These are phyloP conservation scores for Arion vulgaris DNA, from an alignment of 1,140 invertebrate species.

Conservation along the genomic window DNA sequence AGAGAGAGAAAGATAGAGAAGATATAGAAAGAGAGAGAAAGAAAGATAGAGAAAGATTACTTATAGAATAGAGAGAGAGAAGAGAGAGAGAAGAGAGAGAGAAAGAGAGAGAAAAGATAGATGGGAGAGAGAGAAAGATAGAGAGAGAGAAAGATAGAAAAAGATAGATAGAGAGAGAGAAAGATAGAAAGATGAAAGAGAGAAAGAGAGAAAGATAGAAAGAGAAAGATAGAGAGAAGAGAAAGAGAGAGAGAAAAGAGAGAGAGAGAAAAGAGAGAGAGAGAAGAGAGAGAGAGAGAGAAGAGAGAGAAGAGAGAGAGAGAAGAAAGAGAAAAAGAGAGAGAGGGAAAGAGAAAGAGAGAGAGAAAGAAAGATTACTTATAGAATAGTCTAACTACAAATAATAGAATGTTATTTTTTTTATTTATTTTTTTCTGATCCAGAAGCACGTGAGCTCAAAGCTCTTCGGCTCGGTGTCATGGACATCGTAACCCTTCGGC, in stretches of 20 bases:
- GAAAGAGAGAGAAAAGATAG: too few species aligned
- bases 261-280: neutral
- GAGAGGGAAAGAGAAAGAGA: constrained; percentile 1
- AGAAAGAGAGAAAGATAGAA: too few species aligned
- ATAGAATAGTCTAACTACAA: too few species aligned
- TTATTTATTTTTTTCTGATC: too few species aligned
- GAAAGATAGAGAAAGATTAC: neutral
- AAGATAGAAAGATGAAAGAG: too few species aligned
- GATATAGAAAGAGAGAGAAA: neutral
- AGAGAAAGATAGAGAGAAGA: too few species aligned
- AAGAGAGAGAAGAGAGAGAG: constrained; percentile 3
- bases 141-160: too few species aligned
- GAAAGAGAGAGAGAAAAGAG: neutral
- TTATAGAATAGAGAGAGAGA: neutral
- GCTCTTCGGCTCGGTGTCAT: too few species aligned
- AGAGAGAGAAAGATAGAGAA: neutral
- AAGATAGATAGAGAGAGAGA: too few species aligned
- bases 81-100: neutral
- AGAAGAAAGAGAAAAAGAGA: neutral
- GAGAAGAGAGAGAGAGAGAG: constrained; percentile 24
- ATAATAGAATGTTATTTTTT: too few species aligned
- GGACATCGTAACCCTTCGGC: too few species aligned
- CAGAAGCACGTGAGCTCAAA: too few species aligned
- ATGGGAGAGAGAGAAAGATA: neutral
- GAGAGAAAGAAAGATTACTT: neutral